A percentile compares a stretch with the other conserved stretches of the same genome.
These are phyloP conservation scores for Tamias sibiricus DNA, from an alignment of 2,113 vertebrate genomes.

Conservation along the genomic window DNA sequence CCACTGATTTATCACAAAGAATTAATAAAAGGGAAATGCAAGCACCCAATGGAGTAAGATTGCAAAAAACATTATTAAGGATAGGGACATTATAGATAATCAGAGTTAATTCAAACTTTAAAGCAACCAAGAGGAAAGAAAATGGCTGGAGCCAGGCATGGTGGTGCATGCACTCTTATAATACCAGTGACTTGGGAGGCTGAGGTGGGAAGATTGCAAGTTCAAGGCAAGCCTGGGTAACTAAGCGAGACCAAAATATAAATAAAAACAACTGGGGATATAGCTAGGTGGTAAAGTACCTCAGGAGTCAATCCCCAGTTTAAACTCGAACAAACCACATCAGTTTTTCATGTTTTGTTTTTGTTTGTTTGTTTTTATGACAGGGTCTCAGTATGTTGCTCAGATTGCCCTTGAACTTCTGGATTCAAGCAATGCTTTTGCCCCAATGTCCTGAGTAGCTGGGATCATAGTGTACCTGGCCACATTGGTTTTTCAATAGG, in stretches of 20 bases:
- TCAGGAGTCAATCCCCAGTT: too few species aligned
- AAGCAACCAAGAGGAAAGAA: background rate
- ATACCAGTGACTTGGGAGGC: too few species aligned
- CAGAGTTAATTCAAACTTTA: conserved; percentile 14
- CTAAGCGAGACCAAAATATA: too few species aligned
- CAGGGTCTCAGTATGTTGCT: background rate
- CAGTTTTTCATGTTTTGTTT: too few species aligned
- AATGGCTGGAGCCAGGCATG: background rate
- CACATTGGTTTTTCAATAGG: background rate
- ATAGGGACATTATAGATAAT: background rate
- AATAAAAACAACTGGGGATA: too few species aligned
- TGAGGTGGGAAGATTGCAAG: too few species aligned
- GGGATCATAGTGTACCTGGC: background rate
- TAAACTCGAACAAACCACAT: background rate
- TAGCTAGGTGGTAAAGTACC: too few species aligned
- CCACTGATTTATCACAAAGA: background rate
- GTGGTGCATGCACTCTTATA: too few species aligned
- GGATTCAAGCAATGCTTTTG: background rate
- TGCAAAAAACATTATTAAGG: background rate
- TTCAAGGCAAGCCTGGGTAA: too few species aligned
- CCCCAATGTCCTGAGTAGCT: background rate
- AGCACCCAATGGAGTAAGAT: background rate
- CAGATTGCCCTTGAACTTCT: background rate
- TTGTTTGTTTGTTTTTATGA: too few species aligned
- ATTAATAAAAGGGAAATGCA: conserved; percentile 16